Evolutionary conservation across 2,113 vertebrate species (phyloP), one percentile per base, ranked within the genome.

Genomic region (Mobula hypostoma): DNA sequence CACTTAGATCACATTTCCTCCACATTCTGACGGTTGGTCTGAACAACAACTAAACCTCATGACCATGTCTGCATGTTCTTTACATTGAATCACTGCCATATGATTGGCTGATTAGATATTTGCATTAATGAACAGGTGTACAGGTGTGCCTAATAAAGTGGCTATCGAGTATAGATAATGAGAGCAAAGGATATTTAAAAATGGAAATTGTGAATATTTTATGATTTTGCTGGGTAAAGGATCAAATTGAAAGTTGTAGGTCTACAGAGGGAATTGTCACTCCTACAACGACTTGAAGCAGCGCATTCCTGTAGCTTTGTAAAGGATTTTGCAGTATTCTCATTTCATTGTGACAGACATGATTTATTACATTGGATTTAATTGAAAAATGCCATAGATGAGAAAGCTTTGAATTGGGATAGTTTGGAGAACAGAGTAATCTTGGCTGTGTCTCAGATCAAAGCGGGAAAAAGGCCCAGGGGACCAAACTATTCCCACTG

Each of bases 281-380:
- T 93, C 91, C 91, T 12, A 93, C 21, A 29, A 74, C 11, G 70
- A 76, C 40, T 93, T 93, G 91, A 93, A 48, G 68, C 40, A 72
- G 9, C 66, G 85, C n/a, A n/a, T 90, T 90, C 61, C 27, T 90
- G 12, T 90, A 36, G 91, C 19, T 74, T 93, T 74, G 74, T 56
- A 93, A 36, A 76, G 91, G 91, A 93, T 70, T 74, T 93, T 93
- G 36, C 91, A 15, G 68, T 70, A 76, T 48, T 72, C 91, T 74
- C 91, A 40, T 93, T 93, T 74, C 36, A 74, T 74, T 93, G 94
- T 96, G 96, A 96, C 96, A 96, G 94, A 95, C 95, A 95, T 96
- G 96, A 96, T 96, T 96, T 96, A 96, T 96, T 94, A 94, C 95
- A 94, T 94, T 82, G 58, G 95, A 94, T 95, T 95, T 94, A 94